Evolutionary conservation across 2,888 invertebrate species (phyloP).

Genomic region (Apoda limacodes): DNA sequence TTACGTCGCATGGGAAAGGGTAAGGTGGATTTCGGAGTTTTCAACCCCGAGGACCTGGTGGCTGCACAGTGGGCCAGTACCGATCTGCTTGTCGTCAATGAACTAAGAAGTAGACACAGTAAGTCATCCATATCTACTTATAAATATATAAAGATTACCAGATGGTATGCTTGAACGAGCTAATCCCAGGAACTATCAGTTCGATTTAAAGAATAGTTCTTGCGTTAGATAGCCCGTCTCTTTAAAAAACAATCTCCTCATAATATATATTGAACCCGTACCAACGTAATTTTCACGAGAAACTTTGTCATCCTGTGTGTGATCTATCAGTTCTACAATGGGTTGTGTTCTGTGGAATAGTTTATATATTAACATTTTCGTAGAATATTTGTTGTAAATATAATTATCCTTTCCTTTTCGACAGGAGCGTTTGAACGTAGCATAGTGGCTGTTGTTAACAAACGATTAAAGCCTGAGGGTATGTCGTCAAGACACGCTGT

Average conservation of each 20-base stretch:
- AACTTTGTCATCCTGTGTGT: no score
- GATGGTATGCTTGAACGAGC: background rate
- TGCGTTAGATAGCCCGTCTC: no score
- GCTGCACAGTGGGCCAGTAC: slow-evolving; percentile 76
- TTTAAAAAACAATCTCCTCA: no score
- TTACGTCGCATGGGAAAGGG: slow-evolving; percentile 81
- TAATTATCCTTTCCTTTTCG: no score
- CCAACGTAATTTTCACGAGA: no score
- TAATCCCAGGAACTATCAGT: no score
- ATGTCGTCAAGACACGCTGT: slow-evolving; percentile 51
- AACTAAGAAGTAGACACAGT: slow-evolving; percentile 71
- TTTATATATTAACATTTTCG: no score
- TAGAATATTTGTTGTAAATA: no score
- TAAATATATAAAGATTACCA: background rate
- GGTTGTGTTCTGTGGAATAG: no score
- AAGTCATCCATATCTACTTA: slow-evolving; percentile 27
- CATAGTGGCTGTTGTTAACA: slow-evolving; percentile 66
- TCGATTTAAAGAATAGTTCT: background rate
- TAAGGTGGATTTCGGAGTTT: slow-evolving; percentile 85
- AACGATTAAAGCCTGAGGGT: slow-evolving; percentile 47
- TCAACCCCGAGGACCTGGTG: slow-evolving; percentile 87
- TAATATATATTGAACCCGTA: no score
- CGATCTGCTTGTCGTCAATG: slow-evolving; percentile 78
- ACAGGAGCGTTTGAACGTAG: slow-evolving; percentile 44
- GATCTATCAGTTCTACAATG: no score